Evolutionary conservation across 2,888 invertebrate species (phyloP).

Genomic region (Barypeithes pellucidus): DNA sequence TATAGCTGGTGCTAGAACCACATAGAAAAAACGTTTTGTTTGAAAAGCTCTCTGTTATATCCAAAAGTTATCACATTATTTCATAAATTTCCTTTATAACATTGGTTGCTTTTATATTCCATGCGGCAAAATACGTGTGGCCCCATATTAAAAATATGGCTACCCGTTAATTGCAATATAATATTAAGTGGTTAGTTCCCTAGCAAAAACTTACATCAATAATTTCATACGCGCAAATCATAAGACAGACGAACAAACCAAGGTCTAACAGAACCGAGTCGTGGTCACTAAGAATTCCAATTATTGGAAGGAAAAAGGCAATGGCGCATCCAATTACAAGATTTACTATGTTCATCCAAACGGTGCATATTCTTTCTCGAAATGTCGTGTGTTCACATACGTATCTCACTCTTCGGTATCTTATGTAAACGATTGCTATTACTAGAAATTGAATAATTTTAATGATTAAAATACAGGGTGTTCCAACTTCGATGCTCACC

Average conservation of each 20-base stretch:
- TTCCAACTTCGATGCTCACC: too few species aligned
- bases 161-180: too few species aligned
- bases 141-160: too few species aligned
- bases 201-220: constrained; percentile 1
- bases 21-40: too few species aligned
- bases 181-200: too few species aligned
- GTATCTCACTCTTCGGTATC: neutral
- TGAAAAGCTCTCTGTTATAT: too few species aligned
- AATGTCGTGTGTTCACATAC: neutral
- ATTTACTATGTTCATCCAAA: neutral
- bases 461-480: too few species aligned
- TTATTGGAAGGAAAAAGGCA: neutral
- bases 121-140: too few species aligned
- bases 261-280: neutral
- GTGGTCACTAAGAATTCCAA: neutral
- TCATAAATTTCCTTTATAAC: too few species aligned
- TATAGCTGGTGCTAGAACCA: too few species aligned
- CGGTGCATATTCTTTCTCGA: neutral
- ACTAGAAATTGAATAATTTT: neutral
- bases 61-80: too few species aligned
- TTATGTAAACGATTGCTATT: neutral
- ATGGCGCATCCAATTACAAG: neutral
- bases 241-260: neutral
- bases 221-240: neutral
- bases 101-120: too few species aligned